Percentiles rank a stretch among this genome's conserved stretches.
These are phyloP conservation scores for Tachycineta bicolor DNA, from an alignment of 2,113 vertebrate genomes.

Conservation along the genomic window DNA sequence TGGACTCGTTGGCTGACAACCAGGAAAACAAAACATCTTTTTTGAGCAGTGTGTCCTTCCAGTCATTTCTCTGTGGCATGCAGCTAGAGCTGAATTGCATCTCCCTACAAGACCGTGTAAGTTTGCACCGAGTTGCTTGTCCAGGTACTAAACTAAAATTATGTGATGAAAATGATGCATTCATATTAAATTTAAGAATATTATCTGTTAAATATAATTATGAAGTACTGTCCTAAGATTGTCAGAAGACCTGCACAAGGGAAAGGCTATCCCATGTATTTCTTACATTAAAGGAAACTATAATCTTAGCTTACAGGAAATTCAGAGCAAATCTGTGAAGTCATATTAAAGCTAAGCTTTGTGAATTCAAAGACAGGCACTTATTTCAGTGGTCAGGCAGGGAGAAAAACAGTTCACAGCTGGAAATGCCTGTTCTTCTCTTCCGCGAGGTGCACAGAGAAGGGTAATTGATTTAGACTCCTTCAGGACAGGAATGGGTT, in stretches of 20 bases:
- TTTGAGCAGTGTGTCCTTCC: neutral
- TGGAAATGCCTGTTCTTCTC: conserved; percentile 46
- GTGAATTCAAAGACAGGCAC: conserved; percentile 21
- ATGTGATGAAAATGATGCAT: neutral
- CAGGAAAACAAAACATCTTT: neutral
- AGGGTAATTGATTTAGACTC: conserved; percentile 44
- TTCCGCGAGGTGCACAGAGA: neutral
- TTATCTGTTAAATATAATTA: neutral
- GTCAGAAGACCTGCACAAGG: neutral
- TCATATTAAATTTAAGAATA: neutral
- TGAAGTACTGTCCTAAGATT: neutral
- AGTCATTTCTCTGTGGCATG: rapidly evolving
- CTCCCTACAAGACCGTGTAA: neutral
- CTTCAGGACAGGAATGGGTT: neutral
- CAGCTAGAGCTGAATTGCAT: neutral
- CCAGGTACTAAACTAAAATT: neutral
- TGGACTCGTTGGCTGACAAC: neutral
- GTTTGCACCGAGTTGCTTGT: neutral
- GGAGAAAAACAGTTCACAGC: conserved; percentile 46
- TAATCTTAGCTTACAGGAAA: conserved; percentile 11
- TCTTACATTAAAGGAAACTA: neutral
- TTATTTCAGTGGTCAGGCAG: conserved; percentile 35
- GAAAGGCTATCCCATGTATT: neutral
- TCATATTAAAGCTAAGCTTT: conserved; percentile 39
- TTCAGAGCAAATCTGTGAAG: conserved; percentile 2